A percentile compares a stretch with the other conserved stretches of the same genome.
phyloP scores from a whole-genome alignment of 1,140 invertebrate genomes.

The Meloidogyne exigua region DNA sequence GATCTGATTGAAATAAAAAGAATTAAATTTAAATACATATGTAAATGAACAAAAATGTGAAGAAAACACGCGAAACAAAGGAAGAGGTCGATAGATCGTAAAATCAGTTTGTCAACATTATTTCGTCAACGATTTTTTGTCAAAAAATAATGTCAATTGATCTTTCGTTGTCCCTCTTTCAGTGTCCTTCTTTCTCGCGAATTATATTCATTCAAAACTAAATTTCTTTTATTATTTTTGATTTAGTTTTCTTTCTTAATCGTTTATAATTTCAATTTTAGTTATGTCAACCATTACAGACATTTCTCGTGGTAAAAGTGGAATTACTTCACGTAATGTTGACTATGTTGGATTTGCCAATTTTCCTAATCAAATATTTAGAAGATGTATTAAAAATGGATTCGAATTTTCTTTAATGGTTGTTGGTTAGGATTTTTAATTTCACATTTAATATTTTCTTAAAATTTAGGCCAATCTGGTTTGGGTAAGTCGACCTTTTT shows the following conservation, averaged over 20 bases:
- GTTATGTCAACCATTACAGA: neutral
- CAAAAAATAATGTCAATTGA: neutral
- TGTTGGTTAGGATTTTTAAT: slow-evolving; percentile 78
- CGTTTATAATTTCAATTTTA: too few species aligned
- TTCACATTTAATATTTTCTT: neutral
- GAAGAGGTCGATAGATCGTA: too few species aligned
- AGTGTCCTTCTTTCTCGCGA: neutral
- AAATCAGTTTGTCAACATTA: too few species aligned
- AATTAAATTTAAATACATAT: too few species aligned
- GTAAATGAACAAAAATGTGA: too few species aligned
- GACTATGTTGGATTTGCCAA: slow-evolving; percentile 93
- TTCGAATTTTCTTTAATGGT: slow-evolving; percentile 99
- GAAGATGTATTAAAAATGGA: slow-evolving; percentile 95
- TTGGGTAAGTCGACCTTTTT: slow-evolving; percentile 96
- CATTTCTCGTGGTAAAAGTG: neutral
- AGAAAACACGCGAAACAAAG: too few species aligned
- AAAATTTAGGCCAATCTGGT: slow-evolving; percentile 78
- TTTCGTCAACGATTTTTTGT: neutral
- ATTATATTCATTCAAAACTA: neutral
- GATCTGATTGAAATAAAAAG: too few species aligned
- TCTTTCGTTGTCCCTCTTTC: neutral
- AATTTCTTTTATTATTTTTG: too few species aligned
- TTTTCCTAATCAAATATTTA: slow-evolving; percentile 94
- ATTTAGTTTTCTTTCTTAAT: too few species aligned
- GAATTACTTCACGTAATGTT: neutral